Evolutionary conservation across 2,797 vertebrate species (phyloP).

Genomic region (Argya squamiceps): DNA sequence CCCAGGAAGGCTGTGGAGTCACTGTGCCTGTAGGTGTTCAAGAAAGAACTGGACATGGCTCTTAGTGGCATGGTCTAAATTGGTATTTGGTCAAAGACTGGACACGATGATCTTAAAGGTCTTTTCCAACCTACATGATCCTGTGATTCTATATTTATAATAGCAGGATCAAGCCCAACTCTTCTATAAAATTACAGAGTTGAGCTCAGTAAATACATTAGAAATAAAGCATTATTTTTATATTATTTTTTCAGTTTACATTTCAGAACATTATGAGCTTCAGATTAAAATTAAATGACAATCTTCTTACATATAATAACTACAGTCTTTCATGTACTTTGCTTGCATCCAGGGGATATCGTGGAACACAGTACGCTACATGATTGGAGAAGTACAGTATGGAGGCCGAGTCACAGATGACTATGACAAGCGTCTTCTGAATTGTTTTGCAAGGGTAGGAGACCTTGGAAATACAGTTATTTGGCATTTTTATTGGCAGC

Average conservation of each 20-base stretch:
- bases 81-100: not conserved
- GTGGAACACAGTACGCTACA: constrained; percentile 77
- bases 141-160: not conserved
- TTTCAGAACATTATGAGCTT: not conserved
- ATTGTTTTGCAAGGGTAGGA: constrained; percentile 83
- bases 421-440: constrained; percentile 82
- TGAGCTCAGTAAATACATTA: not conserved
- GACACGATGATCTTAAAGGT: not conserved
- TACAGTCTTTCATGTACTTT: not conserved
- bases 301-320: not conserved
- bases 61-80: not conserved
- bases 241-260: not conserved
- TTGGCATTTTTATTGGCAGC: not conserved
- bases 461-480: not conserved
- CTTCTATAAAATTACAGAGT: not conserved
- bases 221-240: not conserved
- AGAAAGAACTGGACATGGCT: not conserved
- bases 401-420: constrained; percentile 78
- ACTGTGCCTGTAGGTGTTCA: not conserved
- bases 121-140: not conserved
- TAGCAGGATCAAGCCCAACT: not conserved
- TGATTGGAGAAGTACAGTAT: constrained; percentile 83
- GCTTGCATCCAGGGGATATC: constrained; percentile 72
- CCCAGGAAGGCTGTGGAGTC: not conserved
- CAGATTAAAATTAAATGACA: not conserved